phyloP scores from a whole-genome alignment of 2,888 invertebrate genomes.

The Sisyra nigra region DNA sequence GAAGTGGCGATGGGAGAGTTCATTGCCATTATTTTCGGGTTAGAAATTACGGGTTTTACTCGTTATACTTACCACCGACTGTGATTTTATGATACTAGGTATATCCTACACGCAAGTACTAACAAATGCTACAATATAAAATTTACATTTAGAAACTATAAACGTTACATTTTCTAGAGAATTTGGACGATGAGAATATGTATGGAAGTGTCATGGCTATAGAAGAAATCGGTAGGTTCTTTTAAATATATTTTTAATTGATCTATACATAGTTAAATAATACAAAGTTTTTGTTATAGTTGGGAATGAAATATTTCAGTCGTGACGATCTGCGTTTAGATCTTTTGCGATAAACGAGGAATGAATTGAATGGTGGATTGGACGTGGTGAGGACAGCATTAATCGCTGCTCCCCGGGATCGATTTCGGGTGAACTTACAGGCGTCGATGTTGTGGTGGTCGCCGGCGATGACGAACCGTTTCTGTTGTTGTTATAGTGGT shows the following conservation, averaged over 20 bases:
- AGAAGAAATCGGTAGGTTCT: background rate
- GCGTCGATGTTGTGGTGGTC: background rate
- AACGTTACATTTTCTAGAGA: too few species aligned
- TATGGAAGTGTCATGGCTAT: too few species aligned
- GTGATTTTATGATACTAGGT: too few species aligned
- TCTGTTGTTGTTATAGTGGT: background rate
- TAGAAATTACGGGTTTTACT: too few species aligned
- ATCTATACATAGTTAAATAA: conserved; percentile 1
- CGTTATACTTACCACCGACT: too few species aligned
- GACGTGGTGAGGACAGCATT: background rate
- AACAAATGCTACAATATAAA: too few species aligned
- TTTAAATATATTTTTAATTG: background rate
- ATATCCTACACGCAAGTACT: too few species aligned
- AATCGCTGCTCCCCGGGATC: conserved; percentile 6
- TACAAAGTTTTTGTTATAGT: background rate
- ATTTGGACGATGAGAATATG: too few species aligned
- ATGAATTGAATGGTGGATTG: background rate
- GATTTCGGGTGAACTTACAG: conserved; percentile 6
- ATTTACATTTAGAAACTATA: too few species aligned
- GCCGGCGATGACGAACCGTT: background rate
- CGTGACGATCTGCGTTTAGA: background rate
- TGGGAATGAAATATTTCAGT: background rate
- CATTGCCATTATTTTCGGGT: too few species aligned
- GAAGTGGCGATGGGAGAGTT: too few species aligned
- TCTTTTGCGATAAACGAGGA: conserved; percentile 1